Percentiles rank a stretch among this genome's conserved stretches.
These are phyloP conservation scores for Hanleya hanleyi DNA, from an alignment of 2,888 invertebrate genomes.

Conservation along the genomic window DNA sequence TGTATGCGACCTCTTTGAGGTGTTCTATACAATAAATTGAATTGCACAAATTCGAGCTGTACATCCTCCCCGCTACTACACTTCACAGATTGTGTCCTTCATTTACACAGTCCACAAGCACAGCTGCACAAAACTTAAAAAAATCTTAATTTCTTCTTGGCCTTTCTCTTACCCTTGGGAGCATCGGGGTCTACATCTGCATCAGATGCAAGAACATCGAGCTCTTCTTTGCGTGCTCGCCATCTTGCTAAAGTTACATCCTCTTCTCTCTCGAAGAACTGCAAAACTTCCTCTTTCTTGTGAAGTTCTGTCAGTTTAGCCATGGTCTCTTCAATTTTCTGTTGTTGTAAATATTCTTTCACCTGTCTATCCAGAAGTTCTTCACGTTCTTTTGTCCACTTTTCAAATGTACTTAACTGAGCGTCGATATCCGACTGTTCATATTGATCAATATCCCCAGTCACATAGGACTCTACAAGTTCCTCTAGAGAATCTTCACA, in stretches of 20 bases:
- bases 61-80: too few relatives aligned
- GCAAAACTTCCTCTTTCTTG: slow-evolving; percentile 61
- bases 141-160: too few relatives aligned
- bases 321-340: slow-evolving; percentile 48
- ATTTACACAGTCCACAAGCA: too few relatives aligned
- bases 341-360: slow-evolving; percentile 27
- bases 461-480: neutral
- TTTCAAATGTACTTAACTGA: neutral
- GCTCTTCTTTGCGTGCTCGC: neutral
- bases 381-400: slow-evolving; percentile 43
- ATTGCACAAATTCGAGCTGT: too few relatives aligned
- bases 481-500: neutral
- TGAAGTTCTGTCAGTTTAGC: slow-evolving; percentile 52
- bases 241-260: slow-evolving; percentile 44
- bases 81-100: too few relatives aligned
- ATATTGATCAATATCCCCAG: neutral
- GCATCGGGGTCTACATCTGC: neutral
- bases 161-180: too few relatives aligned
- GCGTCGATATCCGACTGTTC: neutral
- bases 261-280: slow-evolving; percentile 57
- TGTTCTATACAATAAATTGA: too few relatives aligned
- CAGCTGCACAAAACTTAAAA: too few relatives aligned
- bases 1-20: too few relatives aligned
- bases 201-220: neutral
- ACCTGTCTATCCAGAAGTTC: slow-evolving; percentile 42